Conservation (phyloP, 2,797 vertebrate genomes). For the Ciconia nigra region DNA sequence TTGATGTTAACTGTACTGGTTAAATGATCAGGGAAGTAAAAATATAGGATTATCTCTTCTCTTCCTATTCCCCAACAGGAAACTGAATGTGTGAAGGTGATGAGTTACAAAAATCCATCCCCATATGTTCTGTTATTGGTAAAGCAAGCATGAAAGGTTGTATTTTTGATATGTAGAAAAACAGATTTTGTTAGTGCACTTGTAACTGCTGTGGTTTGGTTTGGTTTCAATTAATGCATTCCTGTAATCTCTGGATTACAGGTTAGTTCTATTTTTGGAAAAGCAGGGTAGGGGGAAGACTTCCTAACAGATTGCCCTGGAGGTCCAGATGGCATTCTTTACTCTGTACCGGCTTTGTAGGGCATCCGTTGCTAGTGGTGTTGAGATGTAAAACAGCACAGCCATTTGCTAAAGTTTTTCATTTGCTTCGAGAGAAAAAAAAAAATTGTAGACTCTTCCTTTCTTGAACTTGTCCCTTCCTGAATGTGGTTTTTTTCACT, state of each 20-base stretch:
- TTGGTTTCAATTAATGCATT: background rate
- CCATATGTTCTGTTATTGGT: background rate
- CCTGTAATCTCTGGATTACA: constrained; percentile 16
- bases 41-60: background rate
- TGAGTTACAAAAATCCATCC: background rate
- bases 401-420: background rate
- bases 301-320: background rate
- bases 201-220: background rate
- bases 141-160: background rate
- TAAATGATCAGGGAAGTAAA: background rate
- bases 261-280: constrained; percentile 21
- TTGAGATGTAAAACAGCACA: background rate
- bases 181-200: background rate
- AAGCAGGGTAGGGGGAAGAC: background rate
- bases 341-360: background rate
- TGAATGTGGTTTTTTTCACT: background rate
- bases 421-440: background rate
- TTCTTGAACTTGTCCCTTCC: background rate
- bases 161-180: background rate
- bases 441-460: background rate
- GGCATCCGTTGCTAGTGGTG: background rate
- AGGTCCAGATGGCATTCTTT: constrained; percentile 9
- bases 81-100: background rate
- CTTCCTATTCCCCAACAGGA: background rate
- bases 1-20: background rate